These are phyloP conservation scores for Acanthoscelides obtectus DNA, from an alignment of 2,888 invertebrate species.

Conservation along the genomic window DNA sequence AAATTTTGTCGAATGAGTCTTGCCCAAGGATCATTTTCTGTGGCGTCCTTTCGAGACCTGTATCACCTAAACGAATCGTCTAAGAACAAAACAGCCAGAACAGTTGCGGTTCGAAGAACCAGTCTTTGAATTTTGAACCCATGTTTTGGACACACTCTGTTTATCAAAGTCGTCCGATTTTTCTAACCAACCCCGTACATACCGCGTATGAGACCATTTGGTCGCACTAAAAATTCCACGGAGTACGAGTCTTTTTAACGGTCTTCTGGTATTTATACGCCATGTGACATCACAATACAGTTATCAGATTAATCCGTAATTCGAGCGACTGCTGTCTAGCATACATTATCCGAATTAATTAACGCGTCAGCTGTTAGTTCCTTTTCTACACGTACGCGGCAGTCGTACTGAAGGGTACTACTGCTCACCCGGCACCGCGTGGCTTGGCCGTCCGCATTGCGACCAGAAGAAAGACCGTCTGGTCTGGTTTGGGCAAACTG, in stretches of 20 bases:
- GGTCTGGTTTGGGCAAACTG: not conserved
- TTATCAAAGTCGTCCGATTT: too few species aligned
- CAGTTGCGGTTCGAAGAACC: too few species aligned
- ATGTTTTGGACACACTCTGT: too few species aligned
- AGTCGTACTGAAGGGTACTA: slow-evolving; percentile 14
- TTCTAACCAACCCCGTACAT: too few species aligned
- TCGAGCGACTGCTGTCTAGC: slow-evolving; percentile 20
- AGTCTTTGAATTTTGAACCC: too few species aligned
- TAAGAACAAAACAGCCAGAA: too few species aligned
- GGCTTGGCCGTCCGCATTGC: not conserved
- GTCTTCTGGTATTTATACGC: not conserved
- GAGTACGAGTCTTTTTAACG: not conserved
- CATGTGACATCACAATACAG: slow-evolving; percentile 12
- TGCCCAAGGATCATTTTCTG: too few species aligned
- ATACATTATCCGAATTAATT: slow-evolving; percentile 24
- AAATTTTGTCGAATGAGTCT: too few species aligned
- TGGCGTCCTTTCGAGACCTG: too few species aligned
- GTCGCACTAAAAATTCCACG: not conserved
- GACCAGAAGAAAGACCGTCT: not conserved
- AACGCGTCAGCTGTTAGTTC: slow-evolving; percentile 18
- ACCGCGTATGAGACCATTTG: not conserved
- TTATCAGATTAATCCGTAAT: slow-evolving; percentile 20
- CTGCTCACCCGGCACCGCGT: slow-evolving; percentile 3
- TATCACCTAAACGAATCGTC: too few species aligned
- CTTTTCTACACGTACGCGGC: slow-evolving; percentile 5